Percentiles rank a stretch among this genome's conserved stretches.
Evolutionary conservation across 2,797 vertebrate genomes (phyloP).

Genomic region (Apogon hyalosoma): DNA sequence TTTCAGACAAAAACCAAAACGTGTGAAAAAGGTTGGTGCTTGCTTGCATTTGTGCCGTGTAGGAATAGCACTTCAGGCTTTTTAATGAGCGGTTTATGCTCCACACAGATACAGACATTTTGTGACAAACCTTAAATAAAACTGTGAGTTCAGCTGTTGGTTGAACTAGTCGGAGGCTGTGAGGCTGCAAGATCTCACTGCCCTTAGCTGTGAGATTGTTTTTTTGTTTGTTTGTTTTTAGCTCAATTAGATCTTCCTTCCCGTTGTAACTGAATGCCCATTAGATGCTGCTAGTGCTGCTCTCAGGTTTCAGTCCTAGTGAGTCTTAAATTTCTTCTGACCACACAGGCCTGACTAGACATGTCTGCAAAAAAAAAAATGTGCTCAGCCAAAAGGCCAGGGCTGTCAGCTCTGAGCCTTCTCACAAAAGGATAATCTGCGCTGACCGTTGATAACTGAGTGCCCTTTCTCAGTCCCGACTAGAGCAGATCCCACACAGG

Average conservation of each 20-base stretch:
- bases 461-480: conserved; percentile 67
- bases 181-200: conserved; percentile 12
- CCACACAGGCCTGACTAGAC: conserved; percentile 62
- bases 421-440: conserved; percentile 73
- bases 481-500: conserved; percentile 57
- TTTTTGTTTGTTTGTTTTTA: conserved; percentile 1
- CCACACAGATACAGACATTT: neutral
- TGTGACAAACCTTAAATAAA: conserved; percentile 2
- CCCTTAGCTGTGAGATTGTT: conserved; percentile 4
- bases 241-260: conserved; percentile 16
- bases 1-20: no score
- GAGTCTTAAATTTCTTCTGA: conserved; percentile 58
- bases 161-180: neutral
- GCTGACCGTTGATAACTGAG: conserved; percentile 67
- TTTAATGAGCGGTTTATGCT: no score
- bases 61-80: no score
- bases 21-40: no score
- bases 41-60: no score
- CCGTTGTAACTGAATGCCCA: conserved; percentile 37
- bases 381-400: conserved; percentile 71
- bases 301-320: conserved; percentile 52
- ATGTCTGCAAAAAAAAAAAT: conserved; percentile 68
- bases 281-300: conserved; percentile 37
- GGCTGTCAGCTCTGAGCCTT: conserved; percentile 66
- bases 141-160: neutral